These are phyloP conservation scores for Eclectus roratus DNA, from an alignment of 2,113 vertebrate genomes.

Conservation along the genomic window DNA sequence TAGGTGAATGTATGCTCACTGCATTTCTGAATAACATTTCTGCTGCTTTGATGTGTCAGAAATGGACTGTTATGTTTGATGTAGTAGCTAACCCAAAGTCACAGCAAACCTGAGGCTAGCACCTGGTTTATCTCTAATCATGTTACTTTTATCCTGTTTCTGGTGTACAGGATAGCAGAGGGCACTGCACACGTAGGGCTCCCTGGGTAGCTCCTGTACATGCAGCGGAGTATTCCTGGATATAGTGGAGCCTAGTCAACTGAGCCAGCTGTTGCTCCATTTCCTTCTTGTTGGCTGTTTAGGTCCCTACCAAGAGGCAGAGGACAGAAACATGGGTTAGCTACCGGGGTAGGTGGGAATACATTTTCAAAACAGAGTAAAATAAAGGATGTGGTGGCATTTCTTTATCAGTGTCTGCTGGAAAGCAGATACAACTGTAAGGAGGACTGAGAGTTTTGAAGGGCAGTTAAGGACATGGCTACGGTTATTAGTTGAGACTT, in stretches of 20 bases:
- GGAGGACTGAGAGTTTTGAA: not conserved
- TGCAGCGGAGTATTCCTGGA: not conserved
- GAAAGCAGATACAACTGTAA: not conserved
- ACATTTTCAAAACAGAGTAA: not conserved
- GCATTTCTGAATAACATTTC: not conserved
- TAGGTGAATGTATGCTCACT: not conserved
- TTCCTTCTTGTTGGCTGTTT: not conserved
- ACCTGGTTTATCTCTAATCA: rapidly evolving
- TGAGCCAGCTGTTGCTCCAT: not conserved
- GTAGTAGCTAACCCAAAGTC: not conserved
- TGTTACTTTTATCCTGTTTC: not conserved
- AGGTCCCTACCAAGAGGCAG: not conserved
- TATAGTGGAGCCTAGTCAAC: not conserved
- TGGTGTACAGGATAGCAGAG: not conserved
- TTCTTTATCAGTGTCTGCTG: not conserved
- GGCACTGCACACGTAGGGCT: rapidly evolving
- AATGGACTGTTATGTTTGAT: not conserved
- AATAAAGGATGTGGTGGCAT: not conserved
- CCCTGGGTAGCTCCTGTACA: not conserved
- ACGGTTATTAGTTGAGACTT: not conserved
- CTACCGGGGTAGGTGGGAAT: not conserved
- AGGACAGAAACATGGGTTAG: not conserved
- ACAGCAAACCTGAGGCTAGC: not conserved
- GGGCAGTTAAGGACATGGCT: not conserved
- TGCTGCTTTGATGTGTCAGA: not conserved